Percentiles rank a stretch among this genome's conserved stretches.
phyloP scores from a whole-genome alignment of 2,113 vertebrate species.

The Rhizomys pruinosus region DNA sequence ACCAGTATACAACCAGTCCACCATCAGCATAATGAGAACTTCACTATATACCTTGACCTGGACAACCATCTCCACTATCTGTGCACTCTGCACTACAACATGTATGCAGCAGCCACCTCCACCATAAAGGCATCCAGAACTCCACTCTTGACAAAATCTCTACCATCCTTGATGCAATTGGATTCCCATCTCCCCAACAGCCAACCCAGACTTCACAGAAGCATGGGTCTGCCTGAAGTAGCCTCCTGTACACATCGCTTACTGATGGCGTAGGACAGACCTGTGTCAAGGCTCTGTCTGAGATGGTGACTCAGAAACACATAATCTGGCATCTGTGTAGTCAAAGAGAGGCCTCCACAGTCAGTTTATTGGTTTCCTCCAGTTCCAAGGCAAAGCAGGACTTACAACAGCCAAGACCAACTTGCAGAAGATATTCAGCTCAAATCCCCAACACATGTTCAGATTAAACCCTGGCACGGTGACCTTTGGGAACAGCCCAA shows the following conservation, averaged over 20 bases:
- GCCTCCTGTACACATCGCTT: accelerated
- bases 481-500: background rate
- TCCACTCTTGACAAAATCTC: background rate
- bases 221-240: background rate
- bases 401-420: background rate
- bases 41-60: background rate
- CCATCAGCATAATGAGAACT: accelerated
- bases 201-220: background rate
- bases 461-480: background rate
- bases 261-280: background rate
- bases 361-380: background rate
- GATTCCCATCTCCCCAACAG: background rate
- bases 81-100: background rate
- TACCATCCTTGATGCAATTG: too few relatives aligned
- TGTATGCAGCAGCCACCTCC: too few relatives aligned
- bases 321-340: background rate
- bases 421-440: background rate
- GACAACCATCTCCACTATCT: background rate
- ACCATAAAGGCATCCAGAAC: background rate
- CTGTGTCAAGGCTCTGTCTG: background rate
- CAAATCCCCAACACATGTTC: background rate
- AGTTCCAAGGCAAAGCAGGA: background rate
- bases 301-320: background rate
- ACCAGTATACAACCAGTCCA: too few relatives aligned
- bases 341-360: background rate